Percentiles rank a stretch among this genome's conserved stretches.
Conservation (phyloP, 2,888 invertebrate species). For the Dysmachus trigonus region DNA sequence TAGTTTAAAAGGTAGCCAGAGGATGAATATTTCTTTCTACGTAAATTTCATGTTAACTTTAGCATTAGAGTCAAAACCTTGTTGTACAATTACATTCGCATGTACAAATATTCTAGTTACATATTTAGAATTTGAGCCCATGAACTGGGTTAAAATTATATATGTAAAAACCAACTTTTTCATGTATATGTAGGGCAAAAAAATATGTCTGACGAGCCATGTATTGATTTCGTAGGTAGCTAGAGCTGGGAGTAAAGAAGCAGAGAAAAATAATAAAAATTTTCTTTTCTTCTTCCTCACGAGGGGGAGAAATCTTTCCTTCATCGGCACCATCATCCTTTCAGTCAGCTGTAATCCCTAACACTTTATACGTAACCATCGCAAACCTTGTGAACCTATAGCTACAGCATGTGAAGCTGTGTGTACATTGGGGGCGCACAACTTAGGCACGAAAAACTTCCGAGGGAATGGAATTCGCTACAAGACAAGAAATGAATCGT, state of each 20-base stretch:
- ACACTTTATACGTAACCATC: conserved; percentile 39
- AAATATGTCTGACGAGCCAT: conserved; percentile 12
- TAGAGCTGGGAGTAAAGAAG: background rate
- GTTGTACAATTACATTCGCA: background rate
- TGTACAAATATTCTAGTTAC: background rate
- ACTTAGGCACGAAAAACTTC: conserved; percentile 9
- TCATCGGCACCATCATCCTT: conserved; percentile 29
- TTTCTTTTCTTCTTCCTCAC: background rate
- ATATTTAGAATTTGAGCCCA: background rate
- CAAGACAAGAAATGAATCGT: conserved; percentile 16
- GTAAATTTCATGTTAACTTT: conserved; percentile 8
- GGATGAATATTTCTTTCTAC: background rate
- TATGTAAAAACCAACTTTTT: conserved; percentile 13
- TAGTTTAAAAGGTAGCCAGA: background rate
- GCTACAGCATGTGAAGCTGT: background rate
- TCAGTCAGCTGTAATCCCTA: conserved; percentile 41
- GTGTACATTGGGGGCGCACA: background rate
- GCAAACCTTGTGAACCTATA: background rate
- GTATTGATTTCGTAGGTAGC: conserved; percentile 1
- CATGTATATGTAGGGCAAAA: conserved; percentile 12
- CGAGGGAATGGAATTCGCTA: conserved; percentile 32
- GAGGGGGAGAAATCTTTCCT: background rate
- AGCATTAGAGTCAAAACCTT: background rate
- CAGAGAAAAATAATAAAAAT: conserved; percentile 23
- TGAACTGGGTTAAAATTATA: conserved; percentile 19